phyloP scores from a whole-genome alignment of 2,888 invertebrate species.

The Hyppa rectilinea region DNA sequence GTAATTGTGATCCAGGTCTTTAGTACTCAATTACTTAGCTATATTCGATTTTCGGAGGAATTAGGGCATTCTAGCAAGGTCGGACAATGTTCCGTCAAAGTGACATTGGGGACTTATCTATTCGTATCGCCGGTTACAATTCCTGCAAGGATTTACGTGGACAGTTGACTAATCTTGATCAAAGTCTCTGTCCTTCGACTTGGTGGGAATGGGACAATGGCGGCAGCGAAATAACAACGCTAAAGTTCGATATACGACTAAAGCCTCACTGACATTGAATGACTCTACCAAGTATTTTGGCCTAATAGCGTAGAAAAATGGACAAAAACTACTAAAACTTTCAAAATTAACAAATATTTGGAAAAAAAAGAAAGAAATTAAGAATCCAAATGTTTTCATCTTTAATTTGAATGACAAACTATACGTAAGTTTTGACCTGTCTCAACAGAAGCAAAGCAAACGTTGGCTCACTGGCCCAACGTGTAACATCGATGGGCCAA shows the following conservation, averaged over 20 bases:
- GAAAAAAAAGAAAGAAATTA: neutral
- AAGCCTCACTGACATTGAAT: neutral
- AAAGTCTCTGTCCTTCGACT: slow-evolving; percentile 11
- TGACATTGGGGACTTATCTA: slow-evolving; percentile 39
- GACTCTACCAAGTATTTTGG: neutral
- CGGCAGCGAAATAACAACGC: neutral
- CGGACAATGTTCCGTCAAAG: slow-evolving; percentile 32
- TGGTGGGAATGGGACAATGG: slow-evolving; percentile 6
- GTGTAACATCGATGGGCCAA: slow-evolving; percentile 74
- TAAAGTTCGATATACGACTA: neutral
- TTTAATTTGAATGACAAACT: slow-evolving; percentile 12
- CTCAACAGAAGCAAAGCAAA: slow-evolving; percentile 37
- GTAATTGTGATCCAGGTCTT: slow-evolving; percentile 72
- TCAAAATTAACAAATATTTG: neutral
- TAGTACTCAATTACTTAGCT: slow-evolving; percentile 37
- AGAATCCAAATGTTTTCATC: neutral
- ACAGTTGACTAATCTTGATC: slow-evolving; percentile 35
- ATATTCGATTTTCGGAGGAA: slow-evolving; percentile 31
- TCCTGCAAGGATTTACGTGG: slow-evolving; percentile 8
- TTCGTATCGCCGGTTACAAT: slow-evolving; percentile 27
- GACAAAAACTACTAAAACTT: neutral
- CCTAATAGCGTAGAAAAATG: neutral
- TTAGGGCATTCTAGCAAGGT: slow-evolving; percentile 15
- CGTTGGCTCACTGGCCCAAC: slow-evolving; percentile 54
- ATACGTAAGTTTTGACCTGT: neutral